Evolutionary conservation across 2,113 vertebrate genomes (phyloP), one percentile per base, ranked within the genome.

Genomic region (Gavia stellata): DNA sequence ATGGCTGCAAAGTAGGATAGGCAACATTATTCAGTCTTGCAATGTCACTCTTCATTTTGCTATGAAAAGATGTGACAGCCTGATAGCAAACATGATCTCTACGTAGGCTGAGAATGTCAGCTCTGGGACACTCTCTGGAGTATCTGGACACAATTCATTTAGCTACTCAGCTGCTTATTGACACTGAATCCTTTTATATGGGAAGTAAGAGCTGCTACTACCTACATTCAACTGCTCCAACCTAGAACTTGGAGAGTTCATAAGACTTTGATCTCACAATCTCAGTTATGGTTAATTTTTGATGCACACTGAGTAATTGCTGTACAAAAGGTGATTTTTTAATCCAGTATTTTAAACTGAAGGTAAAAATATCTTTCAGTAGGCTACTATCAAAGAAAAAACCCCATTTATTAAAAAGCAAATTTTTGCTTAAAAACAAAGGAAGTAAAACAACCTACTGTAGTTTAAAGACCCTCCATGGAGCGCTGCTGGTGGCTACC

Each of bases 161-260:
- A 85, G 31, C 61, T 28, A 15, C 56, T 72, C 45, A 36, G 67
- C 29, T 91, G 61, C 71, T 40, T 53, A 63, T 42, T 0, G 1
- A 63, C 62, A 50, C 9, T 0, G 5, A 68, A 18, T 28, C 34
- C 53, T 55, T 19, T 49, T 6, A n/a, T 2, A 38, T 0, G 4
- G 73, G n/a, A 29, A 62, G 12, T 4, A 42, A 73, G 77, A 77
- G 58, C 62, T 56, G 50, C 53, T 63, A 15, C 26, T 7, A 19
- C 33, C 42, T 31, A 49, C 23, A 29, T 12, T 42, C 26, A 29
- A 29, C 13, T 20, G n/a, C 23, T 78, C 44, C 49, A 45, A 10
- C 23, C 84, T 16, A 15, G 16, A 56, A 50, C 21, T 5, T 3
- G 16, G 14, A 20, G 14, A 33, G 31, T 14, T 42, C 8, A 0